A percentile compares a stretch with the other conserved stretches of the same genome.
These are phyloP conservation scores for Hyposoter didymator DNA, from an alignment of 2,888 invertebrate genomes.

Conservation along the genomic window DNA sequence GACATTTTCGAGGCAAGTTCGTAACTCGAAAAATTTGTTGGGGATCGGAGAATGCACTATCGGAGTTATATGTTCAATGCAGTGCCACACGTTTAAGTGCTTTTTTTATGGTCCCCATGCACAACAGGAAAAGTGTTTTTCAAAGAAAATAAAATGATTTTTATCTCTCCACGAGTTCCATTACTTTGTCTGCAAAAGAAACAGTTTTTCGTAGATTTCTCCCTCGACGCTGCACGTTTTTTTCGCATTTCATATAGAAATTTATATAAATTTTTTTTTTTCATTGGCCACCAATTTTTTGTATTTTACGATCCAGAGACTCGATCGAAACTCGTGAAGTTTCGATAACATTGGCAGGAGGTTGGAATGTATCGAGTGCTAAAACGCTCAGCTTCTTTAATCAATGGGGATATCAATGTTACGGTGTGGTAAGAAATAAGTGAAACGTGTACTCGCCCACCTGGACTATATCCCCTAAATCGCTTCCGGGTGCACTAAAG, in stretches of 20 bases:
- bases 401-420: background rate
- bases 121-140: background rate
- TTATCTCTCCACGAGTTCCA: background rate
- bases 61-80: constrained; percentile 1
- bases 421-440: constrained; percentile 6
- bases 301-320: no score
- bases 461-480: constrained; percentile 94
- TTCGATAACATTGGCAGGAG: no score
- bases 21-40: constrained; percentile 26
- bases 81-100: background rate
- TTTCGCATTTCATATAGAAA: no score
- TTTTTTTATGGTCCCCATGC: background rate
- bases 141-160: constrained; percentile 10
- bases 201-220: no score
- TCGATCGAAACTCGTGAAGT: no score
- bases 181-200: background rate
- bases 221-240: background rate
- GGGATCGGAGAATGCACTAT: constrained; percentile 32
- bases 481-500: constrained; percentile 93
- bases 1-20: constrained; percentile 44
- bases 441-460: constrained; percentile 83
- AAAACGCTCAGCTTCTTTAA: background rate
- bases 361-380: background rate
- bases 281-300: no score
- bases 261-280: no score